Evolutionary conservation across 2,113 vertebrate species (phyloP).

Genomic region (Tonatia bakeri): DNA sequence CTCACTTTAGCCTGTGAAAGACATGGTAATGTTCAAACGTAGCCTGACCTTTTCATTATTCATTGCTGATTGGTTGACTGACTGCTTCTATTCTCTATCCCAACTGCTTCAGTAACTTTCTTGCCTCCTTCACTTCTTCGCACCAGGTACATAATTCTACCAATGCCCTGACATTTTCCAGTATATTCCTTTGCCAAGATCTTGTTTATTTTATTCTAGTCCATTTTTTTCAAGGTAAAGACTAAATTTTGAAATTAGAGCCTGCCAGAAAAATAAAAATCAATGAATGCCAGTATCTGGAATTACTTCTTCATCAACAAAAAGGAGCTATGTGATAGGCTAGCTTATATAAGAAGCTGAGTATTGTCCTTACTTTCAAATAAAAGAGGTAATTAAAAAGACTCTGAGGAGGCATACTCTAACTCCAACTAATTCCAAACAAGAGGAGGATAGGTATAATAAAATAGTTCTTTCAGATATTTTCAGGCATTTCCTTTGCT

Average conservation of each 20-base stretch:
- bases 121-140: conserved; percentile 9
- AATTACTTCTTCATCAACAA: conserved; percentile 46
- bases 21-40: not conserved
- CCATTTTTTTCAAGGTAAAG: not conserved
- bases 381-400: not conserved
- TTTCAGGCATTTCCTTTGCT: conserved; percentile 47
- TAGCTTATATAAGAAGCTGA: not conserved
- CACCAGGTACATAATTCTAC: not conserved
- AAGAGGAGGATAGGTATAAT: conserved; percentile 24
- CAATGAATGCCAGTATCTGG: conserved; percentile 9
- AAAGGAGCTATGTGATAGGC: not conserved
- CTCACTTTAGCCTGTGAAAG: conserved; percentile 54
- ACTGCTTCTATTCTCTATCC: not conserved
- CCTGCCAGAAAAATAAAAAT: conserved; percentile 62
- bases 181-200: not conserved
- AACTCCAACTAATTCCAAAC: conserved; percentile 38
- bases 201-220: not conserved
- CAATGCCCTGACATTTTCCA: not conserved
- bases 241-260: not conserved
- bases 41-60: conserved; percentile 60
- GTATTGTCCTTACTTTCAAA: conserved; percentile 25
- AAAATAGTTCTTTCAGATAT: conserved; percentile 1
- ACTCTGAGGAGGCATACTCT: not conserved
- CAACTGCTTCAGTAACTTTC: conserved; percentile 29
- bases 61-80: conserved; percentile 53